phyloP scores from a whole-genome alignment of 2,113 vertebrate species.

The Noturus placidus region DNA sequence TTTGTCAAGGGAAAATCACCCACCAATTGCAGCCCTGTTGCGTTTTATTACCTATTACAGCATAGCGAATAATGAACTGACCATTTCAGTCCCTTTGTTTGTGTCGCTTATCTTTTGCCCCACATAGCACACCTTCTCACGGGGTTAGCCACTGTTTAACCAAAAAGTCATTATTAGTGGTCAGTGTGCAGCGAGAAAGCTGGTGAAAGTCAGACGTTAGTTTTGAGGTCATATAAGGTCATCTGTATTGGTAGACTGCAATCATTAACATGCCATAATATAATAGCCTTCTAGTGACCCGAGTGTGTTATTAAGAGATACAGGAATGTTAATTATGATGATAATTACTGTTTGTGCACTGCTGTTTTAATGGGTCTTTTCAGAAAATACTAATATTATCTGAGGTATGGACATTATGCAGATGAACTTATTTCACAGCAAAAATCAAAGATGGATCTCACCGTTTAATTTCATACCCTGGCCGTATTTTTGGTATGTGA shows the following conservation, averaged over 20 bases:
- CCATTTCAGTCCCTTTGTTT: constrained; percentile 27
- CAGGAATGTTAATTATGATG: constrained; percentile 14
- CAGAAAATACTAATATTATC: background rate
- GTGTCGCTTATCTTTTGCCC: constrained; percentile 31
- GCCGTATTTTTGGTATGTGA: background rate
- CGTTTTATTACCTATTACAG: constrained; percentile 73
- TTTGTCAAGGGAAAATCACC: constrained; percentile 60
- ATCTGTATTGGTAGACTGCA: background rate
- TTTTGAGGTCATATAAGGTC: constrained; percentile 20
- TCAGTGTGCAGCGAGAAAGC: background rate
- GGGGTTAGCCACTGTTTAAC: constrained; percentile 13
- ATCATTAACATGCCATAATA: constrained; percentile 31
- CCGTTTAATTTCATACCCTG: constrained; percentile 1
- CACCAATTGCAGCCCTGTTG: constrained; percentile 65
- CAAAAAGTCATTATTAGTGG: constrained; percentile 4
- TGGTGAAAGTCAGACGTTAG: constrained; percentile 5
- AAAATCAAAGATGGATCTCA: background rate
- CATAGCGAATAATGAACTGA: constrained; percentile 64
- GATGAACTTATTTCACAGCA: constrained; percentile 3
- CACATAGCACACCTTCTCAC: constrained; percentile 31
- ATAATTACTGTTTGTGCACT: constrained; percentile 9
- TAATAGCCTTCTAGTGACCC: background rate
- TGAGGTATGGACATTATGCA: background rate
- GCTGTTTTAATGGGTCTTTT: background rate
- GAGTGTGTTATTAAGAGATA: background rate